Percentiles rank a stretch among this genome's conserved stretches.
These are phyloP conservation scores for Halcyon senegalensis DNA, from an alignment of 2,113 vertebrate genomes.

Conservation along the genomic window DNA sequence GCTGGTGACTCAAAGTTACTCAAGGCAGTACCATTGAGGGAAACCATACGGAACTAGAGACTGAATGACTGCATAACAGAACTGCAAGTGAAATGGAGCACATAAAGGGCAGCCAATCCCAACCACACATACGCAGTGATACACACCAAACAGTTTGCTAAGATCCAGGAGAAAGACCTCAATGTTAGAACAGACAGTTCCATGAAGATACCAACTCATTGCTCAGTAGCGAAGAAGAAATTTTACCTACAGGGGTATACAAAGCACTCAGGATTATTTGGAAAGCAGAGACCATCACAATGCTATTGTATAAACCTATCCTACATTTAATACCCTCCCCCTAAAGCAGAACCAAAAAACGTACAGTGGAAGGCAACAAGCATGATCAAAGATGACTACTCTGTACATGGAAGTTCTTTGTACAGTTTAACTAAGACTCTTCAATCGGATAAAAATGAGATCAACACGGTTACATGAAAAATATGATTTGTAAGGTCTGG, in stretches of 20 bases:
- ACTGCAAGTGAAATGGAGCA: neutral
- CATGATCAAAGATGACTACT: neutral
- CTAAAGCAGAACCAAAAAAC: neutral
- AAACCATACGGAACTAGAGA: neutral
- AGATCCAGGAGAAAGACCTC: neutral
- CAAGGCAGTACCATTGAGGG: neutral
- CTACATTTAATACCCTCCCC: neutral
- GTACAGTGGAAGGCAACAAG: neutral
- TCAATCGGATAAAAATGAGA: neutral
- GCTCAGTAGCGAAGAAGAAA: neutral
- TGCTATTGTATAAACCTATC: neutral
- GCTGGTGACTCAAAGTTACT: neutral
- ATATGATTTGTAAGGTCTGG: neutral
- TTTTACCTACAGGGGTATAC: neutral
- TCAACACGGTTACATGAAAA: neutral
- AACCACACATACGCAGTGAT: neutral
- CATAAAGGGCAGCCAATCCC: neutral
- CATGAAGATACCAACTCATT: neutral
- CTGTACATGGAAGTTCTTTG: neutral
- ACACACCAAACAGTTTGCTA: neutral
- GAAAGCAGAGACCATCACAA: neutral
- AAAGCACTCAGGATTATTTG: neutral
- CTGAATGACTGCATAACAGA: neutral
- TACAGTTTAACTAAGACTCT: neutral
- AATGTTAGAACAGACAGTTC: neutral